Base-by-base conservation (phyloP, 2,888 invertebrate genomes). In the Scaptomyza cyrtandrae region DNA sequence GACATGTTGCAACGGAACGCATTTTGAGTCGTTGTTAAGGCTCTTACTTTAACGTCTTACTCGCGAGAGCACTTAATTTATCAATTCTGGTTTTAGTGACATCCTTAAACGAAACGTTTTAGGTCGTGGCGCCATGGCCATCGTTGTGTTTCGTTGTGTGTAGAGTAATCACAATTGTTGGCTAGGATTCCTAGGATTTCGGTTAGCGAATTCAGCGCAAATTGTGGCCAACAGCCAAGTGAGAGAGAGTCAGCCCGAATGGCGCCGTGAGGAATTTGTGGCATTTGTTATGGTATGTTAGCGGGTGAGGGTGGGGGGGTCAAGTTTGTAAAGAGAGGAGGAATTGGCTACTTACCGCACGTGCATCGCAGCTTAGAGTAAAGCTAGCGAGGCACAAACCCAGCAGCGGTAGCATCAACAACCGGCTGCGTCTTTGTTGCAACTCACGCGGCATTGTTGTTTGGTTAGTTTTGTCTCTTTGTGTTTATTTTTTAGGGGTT, bases 281-380 rank as follows among this genome's bases (percentile, higher is more conserved):
- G 57, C 27, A 55, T 65, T 37, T 49, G n/a, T 0, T 14, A 9
- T 41, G 54, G 57, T 13, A 55, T 65, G 43, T 49, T 14, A 5
- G 60, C 27, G 41, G 49, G 45, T 33, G 53, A 33, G 37, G 49
- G 16, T 13, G 53, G 16, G 9, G 24, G 45, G n/a, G n/a, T n/a
- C n/a, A n/a, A n/a, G n/a, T n/a, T n/a, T n/a, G n/a, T n/a, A n/a
- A n/a, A n/a, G n/a, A n/a, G n/a, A n/a, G n/a, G n/a, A n/a, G n/a
- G 7, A 11, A 1, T 24, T 14, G 37, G 58, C 27, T 45, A 90
- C 90, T 90, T 86, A 90, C 90, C 89, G 91, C 90, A 84, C 90
- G 86, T 70, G 90, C 90, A 79, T 90, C 90, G 75, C 89, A 89
- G 54, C 75, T 86, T 35, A 83, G 29, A 33, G 53, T 66, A 31